phyloP scores from a whole-genome alignment of 2,888 invertebrate species.

The Crocallis elinguaria region DNA sequence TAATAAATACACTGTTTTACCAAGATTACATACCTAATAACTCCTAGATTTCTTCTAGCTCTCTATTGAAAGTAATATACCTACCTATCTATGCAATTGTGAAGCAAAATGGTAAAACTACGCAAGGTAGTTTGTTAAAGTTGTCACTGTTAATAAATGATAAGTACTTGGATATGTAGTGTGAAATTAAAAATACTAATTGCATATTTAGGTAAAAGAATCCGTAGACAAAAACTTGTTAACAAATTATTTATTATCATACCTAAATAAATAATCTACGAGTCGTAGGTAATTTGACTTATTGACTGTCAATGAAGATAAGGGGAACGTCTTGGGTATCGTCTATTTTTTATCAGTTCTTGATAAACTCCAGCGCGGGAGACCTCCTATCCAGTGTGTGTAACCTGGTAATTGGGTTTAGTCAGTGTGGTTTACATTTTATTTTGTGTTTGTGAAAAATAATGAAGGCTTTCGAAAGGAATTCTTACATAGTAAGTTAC shows the following conservation, averaged over 20 bases:
- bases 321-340: slow-evolving; percentile 32
- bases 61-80: too few relatives aligned
- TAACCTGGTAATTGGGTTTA: slow-evolving; percentile 31
- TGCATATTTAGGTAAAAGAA: neutral
- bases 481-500: slow-evolving; percentile 39
- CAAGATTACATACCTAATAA: too few relatives aligned
- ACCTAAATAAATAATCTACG: neutral
- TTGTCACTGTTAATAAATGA: too few relatives aligned
- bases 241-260: neutral
- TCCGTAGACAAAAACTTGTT: neutral
- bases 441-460: neutral
- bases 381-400: slow-evolving; percentile 27
- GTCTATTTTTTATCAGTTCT: slow-evolving; percentile 52
- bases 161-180: too few relatives aligned
- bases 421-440: slow-evolving; percentile 6
- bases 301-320: slow-evolving; percentile 63
- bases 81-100: too few relatives aligned
- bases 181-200: too few relatives aligned
- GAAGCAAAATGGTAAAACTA: too few relatives aligned
- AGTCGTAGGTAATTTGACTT: slow-evolving; percentile 43
- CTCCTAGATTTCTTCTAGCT: too few relatives aligned
- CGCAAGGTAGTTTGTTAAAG: too few relatives aligned
- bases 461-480: slow-evolving; percentile 66
- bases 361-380: slow-evolving; percentile 53
- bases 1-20: too few relatives aligned